Base-by-base conservation (phyloP, 1,140 invertebrate genomes). In the Gonioctena quinquepunctata region DNA sequence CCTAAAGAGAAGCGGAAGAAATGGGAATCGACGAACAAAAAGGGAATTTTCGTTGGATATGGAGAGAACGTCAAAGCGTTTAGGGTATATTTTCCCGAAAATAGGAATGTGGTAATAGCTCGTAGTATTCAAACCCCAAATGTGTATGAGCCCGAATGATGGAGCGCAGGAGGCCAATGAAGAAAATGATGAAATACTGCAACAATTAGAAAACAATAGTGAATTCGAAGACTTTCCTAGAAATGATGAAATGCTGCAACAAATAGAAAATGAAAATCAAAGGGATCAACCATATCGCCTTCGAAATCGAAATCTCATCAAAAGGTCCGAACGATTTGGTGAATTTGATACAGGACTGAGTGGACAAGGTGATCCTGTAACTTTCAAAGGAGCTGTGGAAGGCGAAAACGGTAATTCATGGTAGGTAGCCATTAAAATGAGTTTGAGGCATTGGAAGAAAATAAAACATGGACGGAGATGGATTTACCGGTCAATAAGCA, bases 41-140 rank as follows among this genome's bases (percentile, higher is more conserved):
- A 72, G 74, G 79, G 75, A 50, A 71, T 80, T 68, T 74, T 84
- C 60, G 75, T 84, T 22, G 83, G 82, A 1, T 84, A 84, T 72
- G 72, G 62, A 21, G 76, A 82, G 18, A 21, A 67, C 11, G 23
- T 22, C 2, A 68, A 68, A 61, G 56, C 56, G 1, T 68, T n/a
- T 48, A 42, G 66, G 26, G 49, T 68, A 8, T 68, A 48, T 50
- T 48, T 60, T 11, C 18, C 27, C 42, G 66, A 68, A 1, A 60
- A 67, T 57, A 42, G 61, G 21, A 68, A 42, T 49, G 33, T 68
- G 19, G 66, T 21, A 21, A n/a, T 48, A 2, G 33, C 6, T 7
- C 6, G 6, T 42, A n/a, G n/a, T 7, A n/a, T 7, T 42, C 33
- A 6, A 42, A n/a, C 6, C n/a, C 6, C 6, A 42, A 7, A 42